Evolutionary conservation across 2,797 vertebrate species (phyloP).

Genomic region (Thunnus albacares): DNA sequence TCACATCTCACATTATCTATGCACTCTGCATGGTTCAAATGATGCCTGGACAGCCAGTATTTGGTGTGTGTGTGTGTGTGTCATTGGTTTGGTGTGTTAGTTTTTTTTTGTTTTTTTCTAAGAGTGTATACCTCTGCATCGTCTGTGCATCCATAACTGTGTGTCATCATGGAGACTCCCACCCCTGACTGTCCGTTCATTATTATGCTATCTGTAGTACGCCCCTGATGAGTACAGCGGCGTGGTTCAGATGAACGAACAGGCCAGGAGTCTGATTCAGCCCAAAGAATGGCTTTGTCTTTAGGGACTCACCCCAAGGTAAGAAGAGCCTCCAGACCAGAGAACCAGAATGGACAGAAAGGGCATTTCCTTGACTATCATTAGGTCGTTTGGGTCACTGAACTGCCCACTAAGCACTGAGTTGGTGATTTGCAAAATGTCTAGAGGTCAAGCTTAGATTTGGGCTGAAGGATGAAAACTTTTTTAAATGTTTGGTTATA

Average conservation of each 20-base stretch:
- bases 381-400: neutral
- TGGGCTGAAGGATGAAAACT: neutral
- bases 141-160: conserved; percentile 33
- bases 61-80: too few relatives aligned
- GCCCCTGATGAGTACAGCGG: conserved; percentile 95
- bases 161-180: conserved; percentile 37
- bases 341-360: conserved; percentile 51
- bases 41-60: neutral
- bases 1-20: too few relatives aligned
- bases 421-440: neutral
- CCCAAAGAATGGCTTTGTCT: conserved; percentile 99
- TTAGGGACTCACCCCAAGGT: conserved; percentile 90
- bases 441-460: neutral
- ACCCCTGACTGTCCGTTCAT: conserved; percentile 81
- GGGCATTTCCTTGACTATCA: conserved; percentile 41
- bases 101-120: conserved; percentile 3
- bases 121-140: neutral
- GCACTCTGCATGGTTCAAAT: conserved; percentile 17
- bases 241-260: conserved; percentile 95
- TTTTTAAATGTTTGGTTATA: neutral
- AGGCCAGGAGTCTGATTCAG: conserved; percentile 96
- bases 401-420: neutral
- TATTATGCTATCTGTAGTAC: conserved; percentile 91
- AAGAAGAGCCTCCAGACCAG: conserved; percentile 82
- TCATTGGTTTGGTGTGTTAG: neutral